Evolutionary conservation across 2,113 vertebrate species (phyloP).

Genomic region (Puma concolor): DNA sequence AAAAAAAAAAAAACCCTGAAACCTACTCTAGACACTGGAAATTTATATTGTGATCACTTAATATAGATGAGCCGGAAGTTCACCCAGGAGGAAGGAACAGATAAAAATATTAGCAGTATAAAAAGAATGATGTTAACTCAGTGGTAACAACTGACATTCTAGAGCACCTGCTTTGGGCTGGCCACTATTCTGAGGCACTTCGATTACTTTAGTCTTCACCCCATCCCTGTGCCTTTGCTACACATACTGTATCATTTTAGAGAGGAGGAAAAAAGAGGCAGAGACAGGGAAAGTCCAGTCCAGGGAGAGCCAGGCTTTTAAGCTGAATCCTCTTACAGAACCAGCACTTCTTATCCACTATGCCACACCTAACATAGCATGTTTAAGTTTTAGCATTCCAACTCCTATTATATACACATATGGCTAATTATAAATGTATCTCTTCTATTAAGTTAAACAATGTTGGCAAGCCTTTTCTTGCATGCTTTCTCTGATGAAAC

Average conservation of each 20-base stretch:
- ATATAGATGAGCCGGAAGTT: neutral
- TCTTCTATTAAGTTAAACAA: neutral
- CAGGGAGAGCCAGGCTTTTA: neutral
- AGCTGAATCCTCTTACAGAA: neutral
- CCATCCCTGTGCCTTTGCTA: neutral
- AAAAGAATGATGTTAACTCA: conserved; percentile 29
- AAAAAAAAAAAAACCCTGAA: neutral
- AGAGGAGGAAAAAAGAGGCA: neutral
- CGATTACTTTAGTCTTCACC: neutral
- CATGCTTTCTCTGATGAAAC: neutral
- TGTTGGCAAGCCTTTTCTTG: neutral
- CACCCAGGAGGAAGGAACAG: neutral
- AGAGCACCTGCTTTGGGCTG: neutral
- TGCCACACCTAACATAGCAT: neutral
- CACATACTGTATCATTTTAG: neutral
- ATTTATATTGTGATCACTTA: neutral
- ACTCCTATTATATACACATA: neutral
- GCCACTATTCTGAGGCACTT: neutral
- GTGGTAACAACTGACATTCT: neutral
- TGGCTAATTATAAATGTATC: neutral
- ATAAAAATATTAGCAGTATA: neutral
- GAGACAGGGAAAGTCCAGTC: neutral
- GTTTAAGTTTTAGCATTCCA: neutral
- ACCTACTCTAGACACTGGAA: neutral
- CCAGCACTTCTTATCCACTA: neutral